Conservation (phyloP, 2,113 vertebrate species). For the Pogona vitticeps region DNA sequence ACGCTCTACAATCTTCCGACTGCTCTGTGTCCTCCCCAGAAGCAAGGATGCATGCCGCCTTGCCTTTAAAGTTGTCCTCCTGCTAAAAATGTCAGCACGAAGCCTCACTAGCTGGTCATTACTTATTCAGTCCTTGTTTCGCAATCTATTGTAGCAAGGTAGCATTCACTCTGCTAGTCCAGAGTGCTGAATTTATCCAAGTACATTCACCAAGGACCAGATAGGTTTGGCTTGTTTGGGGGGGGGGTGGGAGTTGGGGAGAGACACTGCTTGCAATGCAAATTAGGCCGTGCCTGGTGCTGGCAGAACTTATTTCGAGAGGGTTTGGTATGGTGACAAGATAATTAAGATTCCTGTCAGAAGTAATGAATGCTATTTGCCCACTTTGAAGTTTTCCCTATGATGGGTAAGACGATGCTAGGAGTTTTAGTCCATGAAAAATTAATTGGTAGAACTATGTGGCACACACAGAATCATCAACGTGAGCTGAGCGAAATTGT, state of each 20-base stretch:
- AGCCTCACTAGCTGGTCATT: not conserved
- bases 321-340: not conserved
- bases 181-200: not conserved
- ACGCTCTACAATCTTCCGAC: not conserved
- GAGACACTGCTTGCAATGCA: not conserved
- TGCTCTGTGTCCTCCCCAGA: not conserved
- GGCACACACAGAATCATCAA: not conserved
- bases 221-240: not conserved
- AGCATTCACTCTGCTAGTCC: not conserved
- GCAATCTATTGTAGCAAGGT: not conserved
- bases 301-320: not conserved
- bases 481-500: not conserved
- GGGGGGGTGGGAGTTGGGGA: not conserved
- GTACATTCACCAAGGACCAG: not conserved
- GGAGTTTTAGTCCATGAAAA: not conserved
- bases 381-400: not conserved
- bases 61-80: not conserved
- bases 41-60: not conserved
- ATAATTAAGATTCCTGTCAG: constrained; percentile 11
- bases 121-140: not conserved
- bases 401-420: not conserved
- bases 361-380: constrained; percentile 18
- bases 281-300: not conserved
- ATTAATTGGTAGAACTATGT: not conserved
- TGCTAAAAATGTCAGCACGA: not conserved